A percentile compares a stretch with the other conserved stretches of the same genome.
Evolutionary conservation across 1,140 invertebrate species (phyloP).

Genomic region (Paraescarpia echinospica): DNA sequence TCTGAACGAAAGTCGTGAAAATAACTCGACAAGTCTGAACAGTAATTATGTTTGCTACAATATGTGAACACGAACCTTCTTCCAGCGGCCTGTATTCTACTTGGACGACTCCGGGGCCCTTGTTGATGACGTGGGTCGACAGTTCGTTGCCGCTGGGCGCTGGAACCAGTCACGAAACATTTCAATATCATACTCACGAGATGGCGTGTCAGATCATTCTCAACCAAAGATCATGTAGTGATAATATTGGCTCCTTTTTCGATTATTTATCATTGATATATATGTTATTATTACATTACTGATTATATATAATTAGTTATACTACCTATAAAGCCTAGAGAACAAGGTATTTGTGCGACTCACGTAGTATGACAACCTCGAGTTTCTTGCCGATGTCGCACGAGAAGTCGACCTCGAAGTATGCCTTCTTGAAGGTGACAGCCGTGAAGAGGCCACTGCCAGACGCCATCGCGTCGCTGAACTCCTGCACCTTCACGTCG

Average conservation of each 20-base stretch:
- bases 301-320: no score
- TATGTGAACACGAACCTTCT: background rate
- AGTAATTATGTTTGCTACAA: background rate
- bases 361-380: background rate
- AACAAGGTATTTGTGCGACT: background rate
- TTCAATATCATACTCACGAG: background rate
- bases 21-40: background rate
- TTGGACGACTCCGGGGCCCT: background rate
- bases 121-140: background rate
- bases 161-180: background rate
- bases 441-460: background rate
- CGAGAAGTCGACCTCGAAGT: conserved; percentile 12
- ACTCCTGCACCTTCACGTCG: background rate
- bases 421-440: background rate
- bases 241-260: no score
- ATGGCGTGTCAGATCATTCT: background rate
- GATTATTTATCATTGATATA: no score
- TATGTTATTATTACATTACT: no score
- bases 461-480: background rate
- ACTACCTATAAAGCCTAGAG: no score
- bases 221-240: no score
- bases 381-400: conserved; percentile 13
- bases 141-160: background rate
- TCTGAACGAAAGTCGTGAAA: no score
- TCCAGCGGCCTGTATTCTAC: conserved; percentile 2